Conservation (phyloP, 2,113 vertebrate genomes). For the Epinephelus moara region DNA sequence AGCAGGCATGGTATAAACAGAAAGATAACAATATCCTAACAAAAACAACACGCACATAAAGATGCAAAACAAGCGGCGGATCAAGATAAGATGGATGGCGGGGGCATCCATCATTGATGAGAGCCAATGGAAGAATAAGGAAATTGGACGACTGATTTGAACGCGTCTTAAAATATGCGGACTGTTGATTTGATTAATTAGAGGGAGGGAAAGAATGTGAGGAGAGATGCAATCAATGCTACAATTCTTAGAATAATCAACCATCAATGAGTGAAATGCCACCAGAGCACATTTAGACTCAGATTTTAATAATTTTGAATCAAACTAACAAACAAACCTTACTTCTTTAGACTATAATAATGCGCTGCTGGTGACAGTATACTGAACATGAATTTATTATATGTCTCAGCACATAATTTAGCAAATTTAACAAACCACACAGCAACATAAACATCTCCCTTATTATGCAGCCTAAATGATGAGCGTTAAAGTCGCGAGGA, state of each 20-base stretch:
- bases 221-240: conserved; percentile 62
- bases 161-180: conserved; percentile 58
- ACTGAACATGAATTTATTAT: background rate
- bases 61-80: conserved; percentile 16
- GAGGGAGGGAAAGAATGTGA: conserved; percentile 34
- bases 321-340: background rate
- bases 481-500: conserved; percentile 18
- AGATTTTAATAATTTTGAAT: conserved; percentile 26
- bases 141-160: conserved; percentile 44
- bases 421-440: conserved; percentile 13
- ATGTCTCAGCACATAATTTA: conserved; percentile 1
- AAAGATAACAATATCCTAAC: conserved; percentile 1
- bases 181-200: conserved; percentile 73
- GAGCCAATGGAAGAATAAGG: conserved; percentile 42
- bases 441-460: background rate
- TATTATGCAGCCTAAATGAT: background rate
- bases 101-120: conserved; percentile 38
- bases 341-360: background rate
- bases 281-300: conserved; percentile 33
- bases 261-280: conserved; percentile 47
- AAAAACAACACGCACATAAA: conserved; percentile 18
- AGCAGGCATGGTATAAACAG: conserved; percentile 31
- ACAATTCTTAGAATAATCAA: conserved; percentile 44
- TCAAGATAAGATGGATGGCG: conserved; percentile 29
- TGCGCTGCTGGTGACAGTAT: background rate